Evolutionary conservation across 2,888 invertebrate species (phyloP), one percentile per base, ranked within the genome.

Genomic region (Geophilus truncorum): DNA sequence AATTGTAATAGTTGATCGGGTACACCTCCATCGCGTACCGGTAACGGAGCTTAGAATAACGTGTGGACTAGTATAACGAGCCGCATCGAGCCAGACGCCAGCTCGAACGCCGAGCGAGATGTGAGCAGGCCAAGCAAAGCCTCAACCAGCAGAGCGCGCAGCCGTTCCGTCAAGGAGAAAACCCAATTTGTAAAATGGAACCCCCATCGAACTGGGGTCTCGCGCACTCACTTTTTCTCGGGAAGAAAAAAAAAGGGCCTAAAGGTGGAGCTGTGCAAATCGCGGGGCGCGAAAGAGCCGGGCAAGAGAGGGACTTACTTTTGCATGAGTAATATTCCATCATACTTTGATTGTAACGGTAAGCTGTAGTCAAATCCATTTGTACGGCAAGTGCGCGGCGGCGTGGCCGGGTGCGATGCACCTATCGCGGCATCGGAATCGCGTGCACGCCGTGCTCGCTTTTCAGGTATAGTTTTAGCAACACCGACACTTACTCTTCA

Each of bases 291-390:
- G n/a, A n/a, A n/a, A n/a, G n/a, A n/a, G n/a, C n/a, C n/a, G n/a
- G 70, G 18, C 21, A 12, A 21, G 10, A 32, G 32, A 7, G 77
- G 77, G 80, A 86, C 85, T 86, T 85, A 86, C 86, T 85, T 84
- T 86, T 86, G 84, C 86, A 97, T 88, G 97, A 96, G 87, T 97
- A 97, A 90, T 97, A 97, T 91, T 97, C 97, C 97, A 97, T 96
- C 96, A 97, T 96, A 88, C 96, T 96, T 87, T 96, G 96, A 89
- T 96, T 97, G 90, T 96, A 96, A 86, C 96, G 91, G 89, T 96
- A 96, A 85, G 96, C 95, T 86, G 95, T 95, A 87, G 94, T 94
- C 86, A 96, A 91, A 89, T 96, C 96, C 92, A 96, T 94, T 79
- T 83, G 81, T 57, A 28, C 40, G 21, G n/a, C n/a, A 32, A 28